Evolutionary conservation across 2,888 invertebrate genomes (phyloP), one percentile per base, ranked within the genome.

Genomic region (Paralinhomoeus sp.): DNA sequence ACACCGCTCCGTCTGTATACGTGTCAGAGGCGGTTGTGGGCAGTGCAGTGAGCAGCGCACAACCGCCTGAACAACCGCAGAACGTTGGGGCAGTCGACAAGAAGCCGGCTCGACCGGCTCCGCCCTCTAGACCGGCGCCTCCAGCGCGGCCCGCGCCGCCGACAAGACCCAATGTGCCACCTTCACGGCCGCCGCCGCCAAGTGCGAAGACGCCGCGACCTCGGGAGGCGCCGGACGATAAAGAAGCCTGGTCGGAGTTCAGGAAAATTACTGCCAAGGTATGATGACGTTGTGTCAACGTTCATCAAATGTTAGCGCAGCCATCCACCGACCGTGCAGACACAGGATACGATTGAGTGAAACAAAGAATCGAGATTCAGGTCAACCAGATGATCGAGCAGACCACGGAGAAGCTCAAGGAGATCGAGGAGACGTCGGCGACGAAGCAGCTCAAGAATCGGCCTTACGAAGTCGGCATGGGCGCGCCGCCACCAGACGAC

Each of bases 371-470:
- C n/a, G n/a, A n/a, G n/a, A n/a, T n/a, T n/a, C 27, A 27, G 27
- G 39, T 47, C 5, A 27, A 37, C 31, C 21, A n/a, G 37, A 42
- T 37, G 21, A 36, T 47, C 18, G 44, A 48, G 31, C 20, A 43
- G 24, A 48, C 48, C 2, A 43, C 45, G 35, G 45, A 45, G 23
- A 47, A 42, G 21, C 33, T 48, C 18, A 31, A 48, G 23, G 41
- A 48, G 22, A 40, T 41, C n/a, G 40, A 48, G 17, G 21, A 48
- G 20, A 33, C 37, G 3, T 18, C 45, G n/a, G 33, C 35, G 17
- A 24, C 42, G 13, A 45, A 45, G 36, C 17, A 2, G 12, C 21
- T 45, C 13, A 22, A 17, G 17, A 3, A 27, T 12, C 12, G 24
- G n/a, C 27, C 18, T 3, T 45, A 41, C 31, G 24, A 31, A 3